Conservation (phyloP, 2,113 vertebrate genomes). For the Oenanthe melanoleuca region DNA sequence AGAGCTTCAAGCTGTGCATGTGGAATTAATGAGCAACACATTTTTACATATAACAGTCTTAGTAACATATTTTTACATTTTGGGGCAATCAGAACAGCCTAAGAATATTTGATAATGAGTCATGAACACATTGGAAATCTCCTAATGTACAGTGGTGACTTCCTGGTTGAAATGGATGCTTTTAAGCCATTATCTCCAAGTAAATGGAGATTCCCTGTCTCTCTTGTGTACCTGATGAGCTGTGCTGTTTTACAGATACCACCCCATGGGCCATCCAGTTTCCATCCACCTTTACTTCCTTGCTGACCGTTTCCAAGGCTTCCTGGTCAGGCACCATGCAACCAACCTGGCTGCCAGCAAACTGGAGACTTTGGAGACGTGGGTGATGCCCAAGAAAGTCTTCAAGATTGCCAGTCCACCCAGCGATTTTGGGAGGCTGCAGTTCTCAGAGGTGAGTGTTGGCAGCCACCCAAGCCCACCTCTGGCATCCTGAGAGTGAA, state of each 20-base stretch:
- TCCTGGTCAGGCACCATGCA: constrained; percentile 90
- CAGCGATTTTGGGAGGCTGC: constrained; percentile 88
- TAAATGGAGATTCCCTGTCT: background rate
- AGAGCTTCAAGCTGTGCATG: background rate
- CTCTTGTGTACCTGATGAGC: background rate
- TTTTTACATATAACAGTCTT: background rate
- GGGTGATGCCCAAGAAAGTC: constrained; percentile 93
- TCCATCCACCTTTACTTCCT: constrained; percentile 97
- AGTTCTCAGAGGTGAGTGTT: constrained; percentile 89
- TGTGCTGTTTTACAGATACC: constrained; percentile 84
- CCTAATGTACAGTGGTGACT: background rate
- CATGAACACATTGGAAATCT: background rate
- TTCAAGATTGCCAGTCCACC: constrained; percentile 88
- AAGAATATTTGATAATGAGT: constrained; percentile 19
- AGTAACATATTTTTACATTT: background rate
- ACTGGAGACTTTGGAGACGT: constrained; percentile 94
- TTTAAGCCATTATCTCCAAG: background rate
- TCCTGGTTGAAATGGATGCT: background rate
- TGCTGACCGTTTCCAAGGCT: constrained; percentile 96
- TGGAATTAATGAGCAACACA: background rate
- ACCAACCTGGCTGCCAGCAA: constrained; percentile 96
- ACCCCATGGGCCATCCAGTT: constrained; percentile 92
- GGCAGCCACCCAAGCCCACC: fast-evolving
- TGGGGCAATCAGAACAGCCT: background rate
- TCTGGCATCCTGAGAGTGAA: background rate